Percentiles rank a stretch among this genome's conserved stretches.
Evolutionary conservation across 2,797 vertebrate genomes (phyloP).

Genomic region (Etheostoma perlongum): DNA sequence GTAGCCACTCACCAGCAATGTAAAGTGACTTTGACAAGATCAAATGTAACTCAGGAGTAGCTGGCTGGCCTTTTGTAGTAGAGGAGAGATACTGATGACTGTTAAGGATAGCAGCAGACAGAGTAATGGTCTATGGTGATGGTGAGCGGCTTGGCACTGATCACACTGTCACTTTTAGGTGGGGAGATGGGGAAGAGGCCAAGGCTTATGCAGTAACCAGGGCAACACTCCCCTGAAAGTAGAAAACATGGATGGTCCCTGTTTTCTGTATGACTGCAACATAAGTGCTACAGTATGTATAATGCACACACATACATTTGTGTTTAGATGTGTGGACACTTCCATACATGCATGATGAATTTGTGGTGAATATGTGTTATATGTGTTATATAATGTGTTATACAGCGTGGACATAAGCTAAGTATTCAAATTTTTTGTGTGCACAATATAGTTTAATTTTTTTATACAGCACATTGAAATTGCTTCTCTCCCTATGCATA

Average conservation of each 20-base stretch:
- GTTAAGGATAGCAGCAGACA: conserved; percentile 64
- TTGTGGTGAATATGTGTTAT: conserved; percentile 26
- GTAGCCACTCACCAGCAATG: conserved; percentile 36
- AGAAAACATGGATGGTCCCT: conserved; percentile 14
- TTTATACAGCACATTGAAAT: conserved; percentile 24
- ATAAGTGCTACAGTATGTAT: background rate
- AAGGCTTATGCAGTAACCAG: conserved; percentile 58
- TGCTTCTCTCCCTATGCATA: conserved; percentile 42
- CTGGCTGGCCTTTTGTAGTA: conserved; percentile 66
- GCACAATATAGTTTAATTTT: conserved; percentile 18
- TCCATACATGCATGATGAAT: conserved; percentile 15
- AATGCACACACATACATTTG: conserved; percentile 14
- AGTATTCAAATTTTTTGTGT: conserved; percentile 49
- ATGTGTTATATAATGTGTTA: conserved; percentile 5
- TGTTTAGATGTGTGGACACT: conserved; percentile 6
- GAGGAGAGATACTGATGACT: conserved; percentile 66
- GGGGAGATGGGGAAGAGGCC: conserved; percentile 44
- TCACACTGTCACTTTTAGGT: conserved; percentile 63
- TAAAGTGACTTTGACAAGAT: conserved; percentile 73
- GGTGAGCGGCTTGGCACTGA: conserved; percentile 53
- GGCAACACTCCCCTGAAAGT: conserved; percentile 50
- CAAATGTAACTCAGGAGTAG: conserved; percentile 57
- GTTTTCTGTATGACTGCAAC: conserved; percentile 7
- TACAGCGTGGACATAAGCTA: conserved; percentile 28
- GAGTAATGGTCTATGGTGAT: conserved; percentile 64